A percentile compares a stretch with the other conserved stretches of the same genome.
Evolutionary conservation across 92 coral and sea anemone genomes (phyloP).

Genomic region (Pocillopora meandrina): DNA sequence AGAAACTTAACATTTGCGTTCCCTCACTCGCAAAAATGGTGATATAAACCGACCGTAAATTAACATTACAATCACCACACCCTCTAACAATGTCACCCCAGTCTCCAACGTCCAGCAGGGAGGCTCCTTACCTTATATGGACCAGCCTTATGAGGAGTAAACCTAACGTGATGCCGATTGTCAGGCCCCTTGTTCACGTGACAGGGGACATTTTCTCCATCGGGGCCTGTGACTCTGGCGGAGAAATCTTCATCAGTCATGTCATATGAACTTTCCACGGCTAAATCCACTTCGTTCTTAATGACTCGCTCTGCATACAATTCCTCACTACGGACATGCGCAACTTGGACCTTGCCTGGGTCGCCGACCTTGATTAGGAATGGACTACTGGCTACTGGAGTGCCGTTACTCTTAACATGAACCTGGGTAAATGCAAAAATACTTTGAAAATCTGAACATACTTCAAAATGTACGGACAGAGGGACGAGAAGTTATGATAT

Average conservation of each 20-base stretch:
- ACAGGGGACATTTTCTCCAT: slow-evolving; percentile 66
- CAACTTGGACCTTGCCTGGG: slow-evolving; percentile 62
- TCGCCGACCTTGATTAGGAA: slow-evolving; percentile 84
- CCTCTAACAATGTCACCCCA: neutral
- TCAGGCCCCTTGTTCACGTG: slow-evolving; percentile 70
- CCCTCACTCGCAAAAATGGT: too few species aligned
- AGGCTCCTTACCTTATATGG: slow-evolving; percentile 60
- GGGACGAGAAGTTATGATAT: neutral
- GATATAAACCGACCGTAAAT: neutral
- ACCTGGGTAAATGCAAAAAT: slow-evolving; percentile 42
- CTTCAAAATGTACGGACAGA: neutral
- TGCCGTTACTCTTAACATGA: slow-evolving; percentile 81
- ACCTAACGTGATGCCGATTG: slow-evolving; percentile 76
- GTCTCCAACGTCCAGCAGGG: neutral
- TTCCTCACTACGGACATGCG: slow-evolving; percentile 73
- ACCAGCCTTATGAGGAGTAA: slow-evolving; percentile 76
- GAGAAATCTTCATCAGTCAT: slow-evolving; percentile 74
- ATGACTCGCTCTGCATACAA: slow-evolving; percentile 63
- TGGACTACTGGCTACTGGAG: slow-evolving; percentile 91
- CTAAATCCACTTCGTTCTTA: slow-evolving; percentile 71
- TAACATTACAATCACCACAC: neutral
- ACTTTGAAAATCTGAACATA: neutral
- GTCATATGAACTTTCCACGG: slow-evolving; percentile 74
- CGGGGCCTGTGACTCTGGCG: slow-evolving; percentile 85
- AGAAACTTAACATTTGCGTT: too few species aligned